phyloP scores from a whole-genome alignment of 2,888 invertebrate genomes.

The Euzophera pinguis region DNA sequence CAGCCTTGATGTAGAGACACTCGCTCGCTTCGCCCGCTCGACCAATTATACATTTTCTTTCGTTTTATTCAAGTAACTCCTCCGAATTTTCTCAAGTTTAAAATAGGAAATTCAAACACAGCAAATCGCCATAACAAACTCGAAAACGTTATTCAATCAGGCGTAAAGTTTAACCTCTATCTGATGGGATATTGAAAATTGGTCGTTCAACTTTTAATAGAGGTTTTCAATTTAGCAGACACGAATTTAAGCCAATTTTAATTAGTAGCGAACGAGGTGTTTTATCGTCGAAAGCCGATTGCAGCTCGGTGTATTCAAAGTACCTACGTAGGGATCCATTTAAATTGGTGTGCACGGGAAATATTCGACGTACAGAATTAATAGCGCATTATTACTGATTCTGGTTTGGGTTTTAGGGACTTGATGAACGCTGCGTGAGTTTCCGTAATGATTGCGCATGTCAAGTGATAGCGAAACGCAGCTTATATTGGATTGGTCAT shows the following conservation, averaged over 20 bases:
- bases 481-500: no score
- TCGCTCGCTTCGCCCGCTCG: no score
- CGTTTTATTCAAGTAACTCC: not conserved
- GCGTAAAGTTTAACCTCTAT: conserved; percentile 8
- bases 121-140: not conserved
- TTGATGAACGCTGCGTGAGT: no score
- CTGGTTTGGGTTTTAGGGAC: not conserved
- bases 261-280: conserved; percentile 40
- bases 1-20: no score
- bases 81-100: not conserved
- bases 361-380: no score
- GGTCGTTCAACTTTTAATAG: conserved; percentile 42
- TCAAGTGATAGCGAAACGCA: no score
- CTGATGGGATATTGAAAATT: conserved; percentile 22
- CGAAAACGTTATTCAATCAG: not conserved
- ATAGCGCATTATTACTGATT: not conserved
- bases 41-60: not conserved
- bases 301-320: conserved; percentile 1
- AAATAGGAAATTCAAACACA: not conserved
- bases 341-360: not conserved
- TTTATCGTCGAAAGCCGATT: conserved; percentile 26
- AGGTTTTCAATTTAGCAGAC: conserved; percentile 41
- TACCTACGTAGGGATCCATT: not conserved
- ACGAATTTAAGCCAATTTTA: conserved; percentile 54
- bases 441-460: no score